Evolutionary conservation across 2,797 vertebrate genomes (phyloP), one percentile per base, ranked within the genome.

Genomic region (Podarcis lilfordi): DNA sequence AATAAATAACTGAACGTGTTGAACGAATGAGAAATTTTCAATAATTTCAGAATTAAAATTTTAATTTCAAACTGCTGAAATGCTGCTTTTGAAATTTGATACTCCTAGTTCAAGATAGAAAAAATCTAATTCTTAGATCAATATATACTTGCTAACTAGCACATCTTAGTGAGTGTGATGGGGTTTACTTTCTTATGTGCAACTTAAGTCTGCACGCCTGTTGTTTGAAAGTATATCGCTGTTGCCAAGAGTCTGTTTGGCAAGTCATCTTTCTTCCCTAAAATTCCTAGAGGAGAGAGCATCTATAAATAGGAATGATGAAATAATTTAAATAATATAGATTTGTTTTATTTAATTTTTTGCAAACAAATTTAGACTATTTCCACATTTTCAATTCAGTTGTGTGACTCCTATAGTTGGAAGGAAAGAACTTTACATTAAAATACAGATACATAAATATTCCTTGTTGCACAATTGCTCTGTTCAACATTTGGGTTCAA

Each of bases 351-450:
- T 25, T 45, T 50, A 32, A 1, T 32, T 69, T 71, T n/a, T 10
- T 21, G 2, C 8, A 68, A 66, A 75, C 10, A 61, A 40, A 59
- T 74, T 85, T 23, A 68, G 61, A 83, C 82, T 55, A 77, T 59
- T 69, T 71, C 27, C 10, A 40, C 11, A 10, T 71, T 17, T 84
- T 9, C 50, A 2, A 40, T 2, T 0, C 23, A 69, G 29, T 6
- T 32, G 68, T 80, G 21, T 32, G 17, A 69, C 55, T 90, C 23
- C 76, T 85, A 23, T 88, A 84, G 76, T 40, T 85, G 81, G 5
- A 11, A 25, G 32, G 75, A 68, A 71, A 88, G 88, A 85, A 80
- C 81, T 85, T 86, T 10, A 21, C 37, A 61, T 17, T 90, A 84
- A 92, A 86, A 75, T 64, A 69, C 29, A 77, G 64, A 9, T 45